phyloP scores from a whole-genome alignment of 2,888 invertebrate species.

The Halocaridina rubra region DNA sequence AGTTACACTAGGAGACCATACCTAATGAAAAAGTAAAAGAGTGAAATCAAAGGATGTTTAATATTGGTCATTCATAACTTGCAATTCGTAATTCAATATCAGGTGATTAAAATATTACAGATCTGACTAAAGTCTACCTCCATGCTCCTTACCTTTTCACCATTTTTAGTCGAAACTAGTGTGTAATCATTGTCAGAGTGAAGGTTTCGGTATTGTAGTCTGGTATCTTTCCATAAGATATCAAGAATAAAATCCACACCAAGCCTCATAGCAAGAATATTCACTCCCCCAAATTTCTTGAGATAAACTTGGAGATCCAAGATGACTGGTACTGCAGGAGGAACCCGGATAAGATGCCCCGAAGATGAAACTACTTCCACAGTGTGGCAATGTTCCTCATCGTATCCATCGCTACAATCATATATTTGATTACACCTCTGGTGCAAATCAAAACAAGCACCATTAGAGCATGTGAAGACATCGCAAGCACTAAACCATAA shows the following conservation, averaged over 20 bases:
- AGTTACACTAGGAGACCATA: constrained; percentile 1
- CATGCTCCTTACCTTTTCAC: neutral
- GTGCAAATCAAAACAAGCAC: neutral
- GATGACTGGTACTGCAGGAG: constrained; percentile 12
- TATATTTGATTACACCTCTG: constrained; percentile 9
- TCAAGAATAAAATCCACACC: neutral
- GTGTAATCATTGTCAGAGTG: neutral
- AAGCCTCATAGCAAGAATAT: constrained; percentile 9
- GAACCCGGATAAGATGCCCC: constrained; percentile 18
- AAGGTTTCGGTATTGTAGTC: constrained; percentile 27
- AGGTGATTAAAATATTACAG: neutral
- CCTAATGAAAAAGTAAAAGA: too few relatives aligned
- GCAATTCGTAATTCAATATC: neutral
- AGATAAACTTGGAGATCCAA: neutral
- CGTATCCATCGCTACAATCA: constrained; percentile 25
- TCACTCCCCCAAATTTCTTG: neutral
- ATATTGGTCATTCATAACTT: neutral
- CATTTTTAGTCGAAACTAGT: neutral
- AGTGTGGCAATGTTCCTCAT: constrained; percentile 25
- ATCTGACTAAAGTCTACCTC: neutral
- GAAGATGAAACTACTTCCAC: neutral
- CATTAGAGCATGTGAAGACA: constrained; percentile 11
- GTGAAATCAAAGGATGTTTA: too few relatives aligned
- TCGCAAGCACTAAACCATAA: neutral
- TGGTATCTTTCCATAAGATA: constrained; percentile 18